Percentiles rank a stretch among this genome's conserved stretches.
phyloP scores from a whole-genome alignment of 1,140 invertebrate genomes.

The Heliconius eleuchia region DNA sequence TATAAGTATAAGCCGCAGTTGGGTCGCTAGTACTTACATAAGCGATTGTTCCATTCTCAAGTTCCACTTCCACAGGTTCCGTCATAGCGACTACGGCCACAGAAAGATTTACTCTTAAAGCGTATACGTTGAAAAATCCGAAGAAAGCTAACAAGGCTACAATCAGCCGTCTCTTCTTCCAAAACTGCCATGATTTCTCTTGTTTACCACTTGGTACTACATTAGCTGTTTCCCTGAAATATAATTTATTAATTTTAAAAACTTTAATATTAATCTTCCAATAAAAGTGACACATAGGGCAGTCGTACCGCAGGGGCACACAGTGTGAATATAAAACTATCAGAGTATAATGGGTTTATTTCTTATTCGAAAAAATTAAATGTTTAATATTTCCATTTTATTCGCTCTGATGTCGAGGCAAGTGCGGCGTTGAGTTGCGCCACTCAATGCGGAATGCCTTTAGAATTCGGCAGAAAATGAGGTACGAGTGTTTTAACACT shows the following conservation, averaged over 20 bases:
- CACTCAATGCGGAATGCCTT: no score
- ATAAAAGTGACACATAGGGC: neutral
- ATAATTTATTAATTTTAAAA: neutral
- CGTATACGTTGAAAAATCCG: conserved; percentile 94
- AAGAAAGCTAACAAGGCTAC: conserved; percentile 91
- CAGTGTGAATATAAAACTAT: no score
- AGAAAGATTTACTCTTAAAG: conserved; percentile 92
- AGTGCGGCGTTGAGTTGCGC: no score
- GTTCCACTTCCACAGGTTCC: conserved; percentile 81
- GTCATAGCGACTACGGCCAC: conserved; percentile 96
- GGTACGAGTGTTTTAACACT: no score
- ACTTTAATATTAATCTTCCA: neutral
- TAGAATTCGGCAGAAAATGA: no score
- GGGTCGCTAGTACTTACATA: conserved; percentile 65
- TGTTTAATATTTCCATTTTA: no score
- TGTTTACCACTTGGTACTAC: conserved; percentile 48
- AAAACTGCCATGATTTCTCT: conserved; percentile 85
- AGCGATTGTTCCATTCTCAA: conserved; percentile 82
- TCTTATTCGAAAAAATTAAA: no score
- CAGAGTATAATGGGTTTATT: no score
- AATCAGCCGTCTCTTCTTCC: conserved; percentile 86
- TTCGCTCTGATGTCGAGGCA: no score
- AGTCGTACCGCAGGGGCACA: no score
- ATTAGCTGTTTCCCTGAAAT: conserved; percentile 75
- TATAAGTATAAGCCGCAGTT: no score